Conservation (phyloP, 1,140 invertebrate species). For the Maconellicoccus hirsutus region DNA sequence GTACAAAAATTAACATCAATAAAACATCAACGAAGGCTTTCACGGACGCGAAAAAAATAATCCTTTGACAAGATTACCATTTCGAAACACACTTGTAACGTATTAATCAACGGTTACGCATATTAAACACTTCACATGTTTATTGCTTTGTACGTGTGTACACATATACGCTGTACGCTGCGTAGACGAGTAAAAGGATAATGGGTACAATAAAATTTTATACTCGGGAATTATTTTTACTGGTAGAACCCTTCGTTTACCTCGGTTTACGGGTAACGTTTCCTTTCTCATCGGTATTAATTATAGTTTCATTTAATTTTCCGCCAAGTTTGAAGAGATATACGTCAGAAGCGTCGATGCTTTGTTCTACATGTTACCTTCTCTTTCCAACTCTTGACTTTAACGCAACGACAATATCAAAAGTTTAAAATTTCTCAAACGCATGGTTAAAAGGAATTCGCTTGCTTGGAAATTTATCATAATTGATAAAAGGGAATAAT, state of each 20-base stretch:
- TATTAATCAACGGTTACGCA: constrained; percentile 8
- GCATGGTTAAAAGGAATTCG: background rate
- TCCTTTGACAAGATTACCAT: constrained; percentile 8
- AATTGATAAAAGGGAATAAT: constrained; percentile 19
- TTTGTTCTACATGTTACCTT: background rate
- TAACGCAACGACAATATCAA: background rate
- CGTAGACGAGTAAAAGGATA: background rate
- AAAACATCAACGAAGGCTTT: background rate
- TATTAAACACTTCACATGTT: constrained; percentile 9
- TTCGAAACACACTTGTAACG: constrained; percentile 8
- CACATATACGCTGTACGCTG: background rate
- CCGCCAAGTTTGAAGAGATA: constrained; percentile 11
- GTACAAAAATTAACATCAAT: background rate
- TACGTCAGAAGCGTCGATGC: background rate
- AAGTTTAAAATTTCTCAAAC: background rate
- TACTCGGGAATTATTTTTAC: background rate
- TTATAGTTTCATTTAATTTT: constrained; percentile 23
- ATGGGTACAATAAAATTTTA: constrained; percentile 9
- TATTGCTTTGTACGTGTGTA: background rate
- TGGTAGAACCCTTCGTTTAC: constrained; percentile 2
- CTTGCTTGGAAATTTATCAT: constrained; percentile 10
- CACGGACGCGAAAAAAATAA: background rate
- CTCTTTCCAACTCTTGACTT: background rate
- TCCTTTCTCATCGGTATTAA: constrained; percentile 19
- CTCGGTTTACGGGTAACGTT: background rate